Evolutionary conservation across 2,113 vertebrate genomes (phyloP).

Genomic region (Theristicus caerulescens): DNA sequence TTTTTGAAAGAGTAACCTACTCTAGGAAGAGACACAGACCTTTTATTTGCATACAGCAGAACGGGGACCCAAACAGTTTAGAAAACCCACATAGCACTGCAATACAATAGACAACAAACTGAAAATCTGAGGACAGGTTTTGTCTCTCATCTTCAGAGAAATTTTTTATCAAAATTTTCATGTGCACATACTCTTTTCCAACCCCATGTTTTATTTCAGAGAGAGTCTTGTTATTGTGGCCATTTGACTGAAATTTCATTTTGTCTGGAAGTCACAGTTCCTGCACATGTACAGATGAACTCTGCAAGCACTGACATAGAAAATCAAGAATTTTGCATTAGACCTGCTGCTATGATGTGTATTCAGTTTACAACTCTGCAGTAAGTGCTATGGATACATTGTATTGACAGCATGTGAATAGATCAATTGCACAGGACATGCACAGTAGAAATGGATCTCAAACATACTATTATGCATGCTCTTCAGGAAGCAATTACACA

Average conservation of each 20-base stretch:
- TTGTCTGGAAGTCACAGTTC: background rate
- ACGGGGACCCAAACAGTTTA: background rate
- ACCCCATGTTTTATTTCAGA: background rate
- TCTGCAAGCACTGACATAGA: background rate
- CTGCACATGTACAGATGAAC: background rate
- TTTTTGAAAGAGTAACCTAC: background rate
- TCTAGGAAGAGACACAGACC: background rate
- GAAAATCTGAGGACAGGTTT: background rate
- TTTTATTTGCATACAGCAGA: background rate
- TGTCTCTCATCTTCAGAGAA: background rate
- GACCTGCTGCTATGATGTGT: background rate
- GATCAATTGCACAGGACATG: background rate
- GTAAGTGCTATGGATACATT: background rate
- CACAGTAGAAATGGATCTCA: background rate
- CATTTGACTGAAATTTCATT: background rate
- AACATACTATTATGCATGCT: rapidly evolving
- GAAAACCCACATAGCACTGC: background rate
- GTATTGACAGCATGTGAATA: background rate
- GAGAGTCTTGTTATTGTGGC: background rate
- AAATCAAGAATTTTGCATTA: background rate
- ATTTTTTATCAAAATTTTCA: background rate
- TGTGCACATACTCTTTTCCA: background rate
- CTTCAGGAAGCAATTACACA: background rate
- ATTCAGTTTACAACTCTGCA: background rate
- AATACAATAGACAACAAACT: background rate